Base-by-base conservation (phyloP, 2,888 invertebrate genomes). In the Barypeithes pellucidus region DNA sequence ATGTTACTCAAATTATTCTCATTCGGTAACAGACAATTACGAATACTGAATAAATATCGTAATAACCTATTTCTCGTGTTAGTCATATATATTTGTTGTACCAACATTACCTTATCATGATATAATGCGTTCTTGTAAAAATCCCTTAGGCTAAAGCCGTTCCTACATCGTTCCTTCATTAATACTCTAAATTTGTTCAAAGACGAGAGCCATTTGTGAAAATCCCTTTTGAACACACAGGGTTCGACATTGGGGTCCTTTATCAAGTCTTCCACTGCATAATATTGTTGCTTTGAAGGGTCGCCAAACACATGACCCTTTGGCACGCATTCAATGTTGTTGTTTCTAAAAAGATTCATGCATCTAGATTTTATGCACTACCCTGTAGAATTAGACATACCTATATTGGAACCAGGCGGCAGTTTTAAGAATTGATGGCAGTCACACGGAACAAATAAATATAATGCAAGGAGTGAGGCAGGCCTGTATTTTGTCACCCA, bases 251-350 rank as follows among this genome's bases (percentile, higher is more conserved):
- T 75, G 1, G 78, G 50, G 62, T 84, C 82, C 77, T 80, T 84
- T 24, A 85, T 45, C 39, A 89, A 86, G 75, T 88, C 88, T 22
- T 85, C 85, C 1, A 89, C 80, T 65, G 86, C 87, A 74, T 87
- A 88, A 3, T 87, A 84, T 22, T 85, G 84, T 29, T 84, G 83
- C 16, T 77, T 67, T 9, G 73, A 68, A 3, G 86, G 81, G 52
- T 81, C 87, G 0, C 90, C 90, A 78, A 88, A 90, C 22, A 84
- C 72, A 75, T 86, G 85, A n/a, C 87, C 88, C 72, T 86, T 77
- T 0, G 88, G 88, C 1, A 90, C 87, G 65, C 84, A 81, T 9
- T 79, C 80, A 45, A 88, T 85, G 77, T 89, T 89, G 45, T 88
- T 81, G 79, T 88, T 88, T 36, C 84, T 85, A 70, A 70, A 81